Base-by-base conservation (phyloP, 2,888 invertebrate genomes). In the Sphaeridia pumilis region DNA sequence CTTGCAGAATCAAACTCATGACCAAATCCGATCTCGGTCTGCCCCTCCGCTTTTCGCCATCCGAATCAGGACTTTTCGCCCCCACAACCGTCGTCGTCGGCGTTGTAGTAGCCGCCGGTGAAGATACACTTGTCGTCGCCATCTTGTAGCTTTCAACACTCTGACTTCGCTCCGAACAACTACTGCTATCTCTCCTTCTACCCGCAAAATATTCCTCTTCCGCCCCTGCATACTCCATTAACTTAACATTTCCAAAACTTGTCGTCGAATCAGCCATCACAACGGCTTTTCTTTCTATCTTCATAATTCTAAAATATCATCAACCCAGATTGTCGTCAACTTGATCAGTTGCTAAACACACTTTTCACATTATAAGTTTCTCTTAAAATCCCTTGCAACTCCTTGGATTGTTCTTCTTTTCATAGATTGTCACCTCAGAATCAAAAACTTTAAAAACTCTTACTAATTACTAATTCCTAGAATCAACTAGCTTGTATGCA, bases 11-110 rank as follows among this genome's bases (percentile, higher is more conserved):
- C 47, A 84, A 72, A 55, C 76, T 75, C 57, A 77, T 78, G 49
- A 84, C 76, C 50, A 78, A 76, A 69, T 83, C 83, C 45, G 82
- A 81, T 66, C 83, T 74, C 17, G 84, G 84, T 61, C 84, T 71
- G 17, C 84, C 84, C 61, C 83, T 72, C 59, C 77, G 71, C 63
- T 75, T 71, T 47, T 71, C 71, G 35, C 55, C 57, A 28, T 63
- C 64, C 3, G 63, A 63, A 31, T 65, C 65, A 3, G 63, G 63
- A 50, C 61, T 63, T 43, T 58, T 57, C 2, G 65, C 61, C 14
- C 65, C 59, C 7, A 14, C 12, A 14, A 20, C 38, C 17, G 20
- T 20, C 5, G 38, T 38, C 7, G 7, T 31, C 4, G 12, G 7
- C 17, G 38, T 38, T 5, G 5, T 38, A 17, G 17, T 7, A 7